Evolutionary conservation across 2,113 vertebrate genomes (phyloP).

Genomic region (Arizona elegans): DNA sequence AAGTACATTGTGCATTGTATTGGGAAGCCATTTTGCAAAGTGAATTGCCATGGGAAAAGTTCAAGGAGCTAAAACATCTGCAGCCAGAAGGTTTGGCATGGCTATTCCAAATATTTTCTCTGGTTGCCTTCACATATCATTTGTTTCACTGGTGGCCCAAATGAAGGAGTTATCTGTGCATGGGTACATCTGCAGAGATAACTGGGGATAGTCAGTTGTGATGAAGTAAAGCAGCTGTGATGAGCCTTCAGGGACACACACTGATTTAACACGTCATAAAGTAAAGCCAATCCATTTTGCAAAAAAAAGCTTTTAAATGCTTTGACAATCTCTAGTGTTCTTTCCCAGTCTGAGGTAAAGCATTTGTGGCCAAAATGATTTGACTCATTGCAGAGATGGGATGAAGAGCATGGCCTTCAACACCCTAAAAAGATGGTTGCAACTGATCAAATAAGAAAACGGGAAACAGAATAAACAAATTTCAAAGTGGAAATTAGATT

Average conservation of each 20-base stretch:
- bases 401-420: background rate
- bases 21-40: background rate
- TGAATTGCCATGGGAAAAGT: background rate
- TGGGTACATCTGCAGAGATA: background rate
- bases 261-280: background rate
- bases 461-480: background rate
- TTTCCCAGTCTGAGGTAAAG: background rate
- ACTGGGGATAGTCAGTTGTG: background rate
- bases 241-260: background rate
- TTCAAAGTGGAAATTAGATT: background rate
- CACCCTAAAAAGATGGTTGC: background rate
- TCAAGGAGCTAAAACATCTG: background rate
- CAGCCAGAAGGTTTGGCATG: background rate
- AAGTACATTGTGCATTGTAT: background rate
- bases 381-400: background rate
- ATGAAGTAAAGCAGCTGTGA: background rate
- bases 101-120: background rate
- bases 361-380: background rate
- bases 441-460: background rate
- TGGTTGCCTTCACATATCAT: background rate
- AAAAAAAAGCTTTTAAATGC: background rate
- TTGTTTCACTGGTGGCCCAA: background rate
- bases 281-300: background rate
- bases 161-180: background rate
- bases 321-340: background rate